Evolutionary conservation across 2,113 vertebrate species (phyloP).

Genomic region (Furnarius figulus): DNA sequence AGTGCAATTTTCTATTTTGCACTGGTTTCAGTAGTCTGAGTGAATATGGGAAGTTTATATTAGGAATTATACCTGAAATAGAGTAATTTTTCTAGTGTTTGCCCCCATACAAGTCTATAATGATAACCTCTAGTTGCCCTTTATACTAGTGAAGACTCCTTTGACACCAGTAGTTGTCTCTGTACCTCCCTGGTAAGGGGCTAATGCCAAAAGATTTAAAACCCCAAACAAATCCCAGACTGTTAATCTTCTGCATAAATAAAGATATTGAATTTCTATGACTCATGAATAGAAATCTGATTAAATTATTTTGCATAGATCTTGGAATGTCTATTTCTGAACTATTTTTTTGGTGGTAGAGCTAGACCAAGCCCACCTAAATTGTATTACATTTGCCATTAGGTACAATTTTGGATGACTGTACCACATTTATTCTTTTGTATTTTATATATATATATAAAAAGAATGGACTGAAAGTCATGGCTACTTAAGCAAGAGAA

Average conservation of each 20-base stretch:
- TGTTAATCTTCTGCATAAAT: not conserved
- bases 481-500: conserved; percentile 32
- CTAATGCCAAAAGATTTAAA: not conserved
- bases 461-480: conserved; percentile 19
- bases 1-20: not conserved
- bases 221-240: not conserved
- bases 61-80: not conserved
- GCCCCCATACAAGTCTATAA: not conserved
- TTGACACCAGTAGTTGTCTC: not conserved
- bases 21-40: not conserved
- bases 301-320: not conserved
- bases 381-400: not conserved
- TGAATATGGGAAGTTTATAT: not conserved
- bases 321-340: not conserved
- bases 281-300: not conserved
- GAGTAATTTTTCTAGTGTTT: not conserved
- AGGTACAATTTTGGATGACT: not conserved
- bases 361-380: not conserved
- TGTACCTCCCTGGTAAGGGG: not conserved
- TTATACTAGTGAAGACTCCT: not conserved
- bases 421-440: not conserved
- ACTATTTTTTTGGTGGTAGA: not conserved
- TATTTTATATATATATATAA: not conserved
- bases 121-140: not conserved
- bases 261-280: not conserved